These are phyloP conservation scores for Epizoanthus stellaris DNA, from an alignment of 92 coral and sea anemone species.

Conservation along the genomic window DNA sequence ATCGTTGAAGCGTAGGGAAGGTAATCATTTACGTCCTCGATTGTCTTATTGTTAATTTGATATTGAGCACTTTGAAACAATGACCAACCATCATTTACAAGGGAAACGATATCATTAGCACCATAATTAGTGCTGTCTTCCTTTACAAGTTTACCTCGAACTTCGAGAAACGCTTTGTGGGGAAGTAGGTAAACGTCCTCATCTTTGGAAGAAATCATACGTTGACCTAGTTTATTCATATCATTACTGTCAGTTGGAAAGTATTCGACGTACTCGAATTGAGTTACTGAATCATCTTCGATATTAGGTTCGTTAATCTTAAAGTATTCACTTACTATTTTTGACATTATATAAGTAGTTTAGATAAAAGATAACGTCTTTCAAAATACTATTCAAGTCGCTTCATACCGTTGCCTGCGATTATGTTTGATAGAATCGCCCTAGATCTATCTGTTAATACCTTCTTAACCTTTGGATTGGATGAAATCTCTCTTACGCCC, in stretches of 20 bases:
- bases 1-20: background rate
- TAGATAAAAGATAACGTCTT: constrained; percentile 22
- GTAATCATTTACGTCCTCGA: background rate
- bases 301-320: background rate
- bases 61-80: constrained; percentile 16
- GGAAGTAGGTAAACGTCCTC: background rate
- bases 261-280: constrained; percentile 4
- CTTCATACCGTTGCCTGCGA: constrained; percentile 38
- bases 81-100: constrained; percentile 9
- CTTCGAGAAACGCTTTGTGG: background rate
- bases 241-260: background rate
- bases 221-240: constrained; percentile 30
- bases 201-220: background rate
- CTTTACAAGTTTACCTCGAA: background rate
- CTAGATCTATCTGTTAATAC: constrained; percentile 15
- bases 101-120: too few relatives aligned
- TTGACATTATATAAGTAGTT: constrained; percentile 13
- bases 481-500: background rate
- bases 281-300: background rate
- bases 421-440: background rate
- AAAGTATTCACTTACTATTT: background rate
- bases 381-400: too few relatives aligned
- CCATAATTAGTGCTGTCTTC: too few relatives aligned
- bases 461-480: constrained; percentile 14
- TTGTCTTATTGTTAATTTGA: background rate